Percentiles rank a stretch among this genome's conserved stretches.
Evolutionary conservation across 2,797 vertebrate species (phyloP).

Genomic region (Enteromius unitaeniatus): DNA sequence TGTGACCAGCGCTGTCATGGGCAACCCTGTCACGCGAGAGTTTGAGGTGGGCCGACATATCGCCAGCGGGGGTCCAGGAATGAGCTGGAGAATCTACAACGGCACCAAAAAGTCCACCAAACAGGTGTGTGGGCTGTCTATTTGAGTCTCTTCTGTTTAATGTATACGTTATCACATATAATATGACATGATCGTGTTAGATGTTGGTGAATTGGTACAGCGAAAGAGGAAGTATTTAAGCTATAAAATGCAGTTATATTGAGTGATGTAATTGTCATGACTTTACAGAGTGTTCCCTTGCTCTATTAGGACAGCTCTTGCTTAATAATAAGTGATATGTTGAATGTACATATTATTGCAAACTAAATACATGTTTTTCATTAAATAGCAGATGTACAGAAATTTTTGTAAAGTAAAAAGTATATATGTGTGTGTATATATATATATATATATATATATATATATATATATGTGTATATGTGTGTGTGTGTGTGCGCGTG

Average conservation of each 20-base stretch:
- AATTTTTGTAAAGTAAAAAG: background rate
- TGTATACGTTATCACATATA: too few relatives aligned
- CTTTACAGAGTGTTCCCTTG: background rate
- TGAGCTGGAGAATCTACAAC: constrained; percentile 98
- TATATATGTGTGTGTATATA: too few relatives aligned
- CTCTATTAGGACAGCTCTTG: background rate
- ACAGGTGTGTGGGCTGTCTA: constrained; percentile 79
- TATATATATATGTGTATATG: too few relatives aligned
- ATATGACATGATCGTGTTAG: background rate
- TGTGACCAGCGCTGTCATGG: constrained; percentile 97
- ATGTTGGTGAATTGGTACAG: background rate
- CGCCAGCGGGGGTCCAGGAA: constrained; percentile 92
- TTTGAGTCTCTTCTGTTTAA: background rate
- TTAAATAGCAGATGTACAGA: background rate
- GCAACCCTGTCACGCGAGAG: constrained; percentile 96
- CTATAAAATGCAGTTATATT: background rate
- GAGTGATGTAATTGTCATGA: background rate
- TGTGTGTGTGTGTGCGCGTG: too few relatives aligned
- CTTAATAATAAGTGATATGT: background rate
- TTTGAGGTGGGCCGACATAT: constrained; percentile 97
- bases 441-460: too few relatives aligned
- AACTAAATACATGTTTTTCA: background rate
- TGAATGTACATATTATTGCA: too few relatives aligned
- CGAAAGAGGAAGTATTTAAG: background rate
- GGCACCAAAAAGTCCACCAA: constrained; percentile 99